Conservation (phyloP, 2,888 invertebrate species). For the Zygothrica quintamaculata region DNA sequence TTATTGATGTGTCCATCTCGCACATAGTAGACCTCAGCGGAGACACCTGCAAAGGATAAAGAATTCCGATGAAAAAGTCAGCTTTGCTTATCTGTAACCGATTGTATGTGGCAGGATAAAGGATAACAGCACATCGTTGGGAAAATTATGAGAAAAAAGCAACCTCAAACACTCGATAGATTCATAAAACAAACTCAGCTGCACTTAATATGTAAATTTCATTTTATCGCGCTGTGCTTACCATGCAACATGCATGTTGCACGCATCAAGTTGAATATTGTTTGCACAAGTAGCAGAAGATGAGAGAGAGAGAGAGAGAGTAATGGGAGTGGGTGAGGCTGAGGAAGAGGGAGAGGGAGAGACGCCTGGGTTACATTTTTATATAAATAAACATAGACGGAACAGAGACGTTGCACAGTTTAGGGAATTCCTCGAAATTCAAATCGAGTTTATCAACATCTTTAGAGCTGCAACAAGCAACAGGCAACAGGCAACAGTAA, state of each 20-base stretch:
- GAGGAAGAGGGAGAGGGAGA: neutral
- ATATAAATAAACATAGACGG: conserved; percentile 67
- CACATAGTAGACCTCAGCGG: conserved; percentile 95
- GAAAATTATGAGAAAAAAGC: too few relatives aligned
- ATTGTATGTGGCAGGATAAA: too few relatives aligned
- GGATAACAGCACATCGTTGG: too few relatives aligned
- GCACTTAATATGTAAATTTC: conserved; percentile 55
- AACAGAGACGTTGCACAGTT: conserved; percentile 47
- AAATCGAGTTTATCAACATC: conserved; percentile 65
- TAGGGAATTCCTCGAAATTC: conserved; percentile 75
- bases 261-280: conserved; percentile 38
- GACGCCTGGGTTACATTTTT: conserved; percentile 13
- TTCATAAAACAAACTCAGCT: conserved; percentile 48
- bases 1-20: conserved; percentile 95
- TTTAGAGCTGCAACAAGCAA: too few relatives aligned
- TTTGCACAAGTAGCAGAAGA: conserved; percentile 42
- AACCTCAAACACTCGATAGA: conserved; percentile 13
- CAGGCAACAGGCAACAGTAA: too few relatives aligned
- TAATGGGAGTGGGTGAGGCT: neutral
- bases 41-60: conserved; percentile 89
- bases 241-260: too few relatives aligned
- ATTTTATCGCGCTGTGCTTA: conserved; percentile 41
- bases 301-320: too few relatives aligned
- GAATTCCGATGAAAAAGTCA: too few relatives aligned
- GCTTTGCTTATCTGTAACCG: too few relatives aligned